Base-by-base conservation (phyloP, 64 coral and sea anemone species). In the Orbicella faveolata region DNA sequence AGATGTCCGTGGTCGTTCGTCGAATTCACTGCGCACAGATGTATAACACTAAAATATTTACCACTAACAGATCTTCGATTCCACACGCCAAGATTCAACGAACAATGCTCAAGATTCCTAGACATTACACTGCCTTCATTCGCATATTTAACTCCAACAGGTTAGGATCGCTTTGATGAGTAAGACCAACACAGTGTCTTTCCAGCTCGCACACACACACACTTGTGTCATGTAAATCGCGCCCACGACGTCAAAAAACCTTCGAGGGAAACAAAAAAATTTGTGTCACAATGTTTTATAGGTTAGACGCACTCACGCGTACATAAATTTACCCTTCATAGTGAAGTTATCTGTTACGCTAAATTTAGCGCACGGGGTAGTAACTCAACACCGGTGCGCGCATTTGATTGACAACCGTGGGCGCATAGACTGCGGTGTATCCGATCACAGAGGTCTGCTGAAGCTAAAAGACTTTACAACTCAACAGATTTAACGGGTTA, bases 301-400 rank as follows among this genome's bases (percentile, higher is more conserved):
- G 79, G 18, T 73, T 84, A 93, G 78, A 94, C 35, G 88, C 87
- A 94, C 74, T 94, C 92, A 89, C 87, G 87, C 92, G 65, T 94
- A 55, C 75, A 92, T 76, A 89, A 94, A 86, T 77, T 81, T 93
- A 89, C 88, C 92, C 87, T 83, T 89, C 36, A 75, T 89, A 61
- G 83, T 73, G 84, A 89, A 67, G 61, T 80, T 83, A 83, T 83
- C 69, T 59, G 55, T 14, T 89, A 59, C 53, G 73, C 87, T 94
- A 94, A 89, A 94, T 84, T 84, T 94, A 94, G 87, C 92, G 44
- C 80, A 94, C 80, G 0, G 80, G 87, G 12, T 13, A 53, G 92
- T 76, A 89, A 94, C 63, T 23, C 69, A 87, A 94, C 87, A 94
- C 92, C 87, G 79, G 81, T 41, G 41, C 65, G 36, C 13, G 64